Evolutionary conservation across 2,888 invertebrate species (phyloP), one percentile per base, ranked within the genome.

Genomic region (Heliconius cydno): DNA sequence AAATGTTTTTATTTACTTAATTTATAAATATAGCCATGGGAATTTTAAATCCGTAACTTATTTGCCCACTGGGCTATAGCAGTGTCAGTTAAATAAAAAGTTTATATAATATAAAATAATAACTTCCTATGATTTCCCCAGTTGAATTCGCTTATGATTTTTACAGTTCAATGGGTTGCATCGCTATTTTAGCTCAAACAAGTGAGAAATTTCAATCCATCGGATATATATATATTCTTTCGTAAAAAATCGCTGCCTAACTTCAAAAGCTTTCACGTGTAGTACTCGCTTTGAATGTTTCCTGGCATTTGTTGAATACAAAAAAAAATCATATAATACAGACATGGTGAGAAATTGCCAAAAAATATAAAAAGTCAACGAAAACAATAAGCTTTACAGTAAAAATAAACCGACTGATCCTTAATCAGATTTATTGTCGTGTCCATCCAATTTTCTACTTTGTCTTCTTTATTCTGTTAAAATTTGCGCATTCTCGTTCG

Each of bases 161-260:
- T 67, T 34, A 67, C 34, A 34, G 38, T 38, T 68, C 67, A 68
- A 22, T 68, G 38, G 38, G 68, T 68, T 68, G 68, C 41, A 68
- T 68, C n/a, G 38, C 7, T 41, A 68, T 68, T 68, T 41, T 68
- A 68, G 68, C 41, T 68, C 38, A 68, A 41, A 68, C 41, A n/a
- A 25, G 38, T 68, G 41, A 68, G 7, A 68, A 68, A 41, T 41
- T 41, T 68, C 38, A 68, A 38, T 68, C 41, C 68, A 41, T 68
- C 68, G 68, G 68, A 41, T 25, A 41, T 68, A n/a, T n/a, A n/a
- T n/a, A n/a, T n/a, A n/a, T 68, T 68, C 38, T 68, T 41, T 68
- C 25, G 38, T 7, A 41, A n/a, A 52, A 68, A 68, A 25, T 68
- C n/a, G 68, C 13, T n/a, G 68, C 38, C 1, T 0, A 68, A 41